Evolutionary conservation across 92 coral and sea anemone species (phyloP).

Genomic region (Zoanthus sociatus): DNA sequence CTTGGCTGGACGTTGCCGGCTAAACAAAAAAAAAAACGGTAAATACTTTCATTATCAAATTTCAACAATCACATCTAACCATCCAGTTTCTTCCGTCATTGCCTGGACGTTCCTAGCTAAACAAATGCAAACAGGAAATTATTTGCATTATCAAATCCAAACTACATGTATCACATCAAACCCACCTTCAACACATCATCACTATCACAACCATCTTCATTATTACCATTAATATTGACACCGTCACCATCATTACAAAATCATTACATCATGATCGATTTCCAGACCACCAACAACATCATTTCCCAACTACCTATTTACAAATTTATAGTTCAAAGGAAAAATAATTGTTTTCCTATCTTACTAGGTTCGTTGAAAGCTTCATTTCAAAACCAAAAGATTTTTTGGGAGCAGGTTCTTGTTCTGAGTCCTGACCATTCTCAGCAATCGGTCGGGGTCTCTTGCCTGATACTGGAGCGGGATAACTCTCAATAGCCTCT

Average conservation of each 20-base stretch:
- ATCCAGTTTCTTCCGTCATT: slow-evolving; percentile 87
- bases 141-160: not conserved
- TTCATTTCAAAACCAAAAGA: slow-evolving; percentile 99
- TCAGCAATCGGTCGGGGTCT: slow-evolving; percentile 83
- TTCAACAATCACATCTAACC: too few relatives aligned
- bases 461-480: slow-evolving; percentile 46
- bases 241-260: not conserved
- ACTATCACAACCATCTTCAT: not conserved
- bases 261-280: not conserved
- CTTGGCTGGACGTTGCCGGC: slow-evolving; percentile 76
- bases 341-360: not conserved
- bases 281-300: not conserved
- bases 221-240: not conserved
- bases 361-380: slow-evolving; percentile 79
- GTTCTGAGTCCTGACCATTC: slow-evolving; percentile 76
- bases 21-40: not conserved
- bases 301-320: too few relatives aligned
- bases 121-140: not conserved
- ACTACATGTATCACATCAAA: not conserved
- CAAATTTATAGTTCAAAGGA: too few relatives aligned
- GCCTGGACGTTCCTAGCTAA: slow-evolving; percentile 75
- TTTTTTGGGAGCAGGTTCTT: slow-evolving; percentile 89
- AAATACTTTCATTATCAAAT: not conserved
- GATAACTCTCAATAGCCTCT: slow-evolving; percentile 73
- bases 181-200: not conserved